Evolutionary conservation across 1,140 invertebrate genomes (phyloP), one percentile per base, ranked within the genome.

Genomic region (Pogonognathellus flavescens): DNA sequence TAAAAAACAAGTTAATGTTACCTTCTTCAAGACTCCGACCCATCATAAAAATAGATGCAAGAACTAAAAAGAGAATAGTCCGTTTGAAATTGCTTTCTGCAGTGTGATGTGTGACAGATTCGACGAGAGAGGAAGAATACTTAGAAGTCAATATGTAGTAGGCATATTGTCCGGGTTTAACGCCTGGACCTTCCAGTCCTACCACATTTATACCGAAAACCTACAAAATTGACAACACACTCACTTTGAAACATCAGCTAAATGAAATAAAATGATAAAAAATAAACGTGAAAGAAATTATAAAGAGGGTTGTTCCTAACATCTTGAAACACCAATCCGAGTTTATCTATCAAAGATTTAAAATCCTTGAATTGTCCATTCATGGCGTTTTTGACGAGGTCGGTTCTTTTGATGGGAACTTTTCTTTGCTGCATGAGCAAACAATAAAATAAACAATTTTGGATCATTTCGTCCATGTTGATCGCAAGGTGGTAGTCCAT

Each of bases 311-410:
- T 31, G 11, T 10, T 13, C 5, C 53, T 49, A 60, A 87, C 87
- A 10, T 88, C 81, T 13, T 60, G 41, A 10, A 87, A 83, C 70
- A 85, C 22, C 0, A 25, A 0, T 9, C 80, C 25, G n/a, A 88
- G 76, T 25, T 85, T 83, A 9, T 62, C 62, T 50, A 88, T 87
- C 6, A 88, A 84, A 9, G 84, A 80, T 25, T 52, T 20, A 52
- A 85, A 88, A 9, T 81, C 41, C 20, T 80, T 87, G 0, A 6
- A 41, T 16, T 88, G 85, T 18, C 81, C 84, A 49, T 88, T 86
- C 85, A 88, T 85, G 1, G 84, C 82, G 81, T 88, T 53, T 60
- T 87, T 88, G 6, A 88, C 55, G 25, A 88, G 53, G 10, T 88
- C 88, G 2, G 86, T 53, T 53, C 86, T 83, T 80, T 88, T 88